Percentiles rank a stretch among this genome's conserved stretches.
phyloP scores from a whole-genome alignment of 1,140 invertebrate species.

The Neodiprion lecontei region DNA sequence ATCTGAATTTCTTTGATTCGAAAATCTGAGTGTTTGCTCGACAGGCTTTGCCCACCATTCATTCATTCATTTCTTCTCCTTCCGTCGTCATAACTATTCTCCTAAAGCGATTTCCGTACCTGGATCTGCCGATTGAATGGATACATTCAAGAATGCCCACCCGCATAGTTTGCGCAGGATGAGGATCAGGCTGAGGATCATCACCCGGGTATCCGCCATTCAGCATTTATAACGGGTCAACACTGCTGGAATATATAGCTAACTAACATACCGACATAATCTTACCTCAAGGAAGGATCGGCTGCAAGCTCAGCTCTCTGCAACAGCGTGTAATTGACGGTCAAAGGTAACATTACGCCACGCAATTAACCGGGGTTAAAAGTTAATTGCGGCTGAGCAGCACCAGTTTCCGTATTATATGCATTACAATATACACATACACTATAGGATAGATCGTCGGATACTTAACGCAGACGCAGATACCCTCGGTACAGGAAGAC shows the following conservation, averaged over 20 bases:
- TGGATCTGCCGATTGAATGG: background rate
- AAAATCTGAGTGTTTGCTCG: too few relatives aligned
- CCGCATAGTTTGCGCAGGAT: background rate
- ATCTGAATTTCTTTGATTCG: too few relatives aligned
- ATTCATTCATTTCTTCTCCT: too few relatives aligned
- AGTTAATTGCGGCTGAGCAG: slow-evolving; percentile 35
- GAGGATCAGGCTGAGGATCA: background rate
- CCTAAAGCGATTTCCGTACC: too few relatives aligned
- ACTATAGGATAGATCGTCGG: too few relatives aligned
- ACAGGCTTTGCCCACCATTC: too few relatives aligned
- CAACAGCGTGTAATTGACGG: background rate
- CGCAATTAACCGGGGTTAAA: slow-evolving; percentile 40
- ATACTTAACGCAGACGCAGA: too few relatives aligned
- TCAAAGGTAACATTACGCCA: slow-evolving; percentile 4
- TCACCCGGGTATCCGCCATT: background rate
- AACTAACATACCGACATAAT: background rate
- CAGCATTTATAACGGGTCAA: background rate
- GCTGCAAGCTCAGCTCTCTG: too few relatives aligned
- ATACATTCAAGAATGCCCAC: background rate
- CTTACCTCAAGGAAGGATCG: background rate
- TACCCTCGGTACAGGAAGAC: too few relatives aligned
- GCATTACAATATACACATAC: too few relatives aligned
- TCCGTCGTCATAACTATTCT: too few relatives aligned
- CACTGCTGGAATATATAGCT: background rate
- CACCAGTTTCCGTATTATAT: background rate